Evolutionary conservation across 2,113 vertebrate species (phyloP).

Genomic region (Pampusana beccarii): DNA sequence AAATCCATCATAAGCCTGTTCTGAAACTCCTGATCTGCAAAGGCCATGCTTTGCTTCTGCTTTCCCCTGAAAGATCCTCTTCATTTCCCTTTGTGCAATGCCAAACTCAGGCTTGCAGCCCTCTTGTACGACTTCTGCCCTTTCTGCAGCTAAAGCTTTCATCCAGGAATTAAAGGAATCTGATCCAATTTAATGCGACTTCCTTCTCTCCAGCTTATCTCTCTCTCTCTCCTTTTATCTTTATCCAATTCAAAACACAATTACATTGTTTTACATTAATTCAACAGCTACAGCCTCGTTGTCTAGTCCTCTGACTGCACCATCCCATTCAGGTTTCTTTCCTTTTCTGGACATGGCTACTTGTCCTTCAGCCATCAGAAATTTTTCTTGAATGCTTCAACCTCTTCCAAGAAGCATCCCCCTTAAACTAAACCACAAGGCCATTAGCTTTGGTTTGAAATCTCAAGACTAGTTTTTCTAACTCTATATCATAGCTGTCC

Average conservation of each 20-base stretch:
- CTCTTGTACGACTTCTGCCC: constrained; percentile 31
- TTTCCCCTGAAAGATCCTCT: background rate
- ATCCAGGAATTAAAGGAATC: constrained; percentile 51
- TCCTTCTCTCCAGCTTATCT: constrained; percentile 16
- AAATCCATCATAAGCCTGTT: background rate
- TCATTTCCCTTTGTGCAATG: background rate
- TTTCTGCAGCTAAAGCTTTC: constrained; percentile 38
- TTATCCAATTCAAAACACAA: constrained; percentile 6
- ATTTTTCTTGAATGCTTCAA: background rate
- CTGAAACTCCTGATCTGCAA: background rate
- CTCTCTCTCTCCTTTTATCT: background rate
- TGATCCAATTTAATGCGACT: background rate
- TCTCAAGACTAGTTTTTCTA: background rate
- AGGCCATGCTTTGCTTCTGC: background rate
- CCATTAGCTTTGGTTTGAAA: background rate
- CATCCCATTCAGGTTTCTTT: background rate
- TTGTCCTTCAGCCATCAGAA: background rate
- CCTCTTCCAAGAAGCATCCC: background rate
- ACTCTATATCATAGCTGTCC: background rate
- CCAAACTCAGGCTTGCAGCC: background rate
- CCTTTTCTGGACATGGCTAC: background rate
- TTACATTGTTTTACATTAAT: background rate
- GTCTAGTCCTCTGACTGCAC: background rate
- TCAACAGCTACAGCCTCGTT: background rate
- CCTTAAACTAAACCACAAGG: background rate